phyloP scores from a whole-genome alignment of 2,888 invertebrate genomes.

The Amblyjoppa fuscipennis region DNA sequence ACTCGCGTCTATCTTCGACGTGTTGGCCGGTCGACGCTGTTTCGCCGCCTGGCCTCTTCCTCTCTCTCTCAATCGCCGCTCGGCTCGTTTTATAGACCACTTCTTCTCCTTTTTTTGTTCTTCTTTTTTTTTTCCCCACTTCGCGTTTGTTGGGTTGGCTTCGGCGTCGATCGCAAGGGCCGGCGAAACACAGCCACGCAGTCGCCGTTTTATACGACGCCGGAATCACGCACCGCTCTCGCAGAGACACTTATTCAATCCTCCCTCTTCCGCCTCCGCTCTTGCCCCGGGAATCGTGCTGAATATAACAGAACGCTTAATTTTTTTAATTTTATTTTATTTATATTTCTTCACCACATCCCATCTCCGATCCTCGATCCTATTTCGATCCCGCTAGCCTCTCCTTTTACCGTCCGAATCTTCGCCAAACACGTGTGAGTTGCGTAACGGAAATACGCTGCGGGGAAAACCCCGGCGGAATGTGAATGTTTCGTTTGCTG shows the following conservation, averaged over 20 bases:
- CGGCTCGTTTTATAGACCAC: conserved; percentile 48
- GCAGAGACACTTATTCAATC: conserved; percentile 56
- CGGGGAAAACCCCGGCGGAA: neutral
- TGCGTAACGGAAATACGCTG: neutral
- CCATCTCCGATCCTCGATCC: neutral
- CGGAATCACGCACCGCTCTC: conserved; percentile 19
- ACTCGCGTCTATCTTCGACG: conserved; percentile 54
- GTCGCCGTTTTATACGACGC: conserved; percentile 56
- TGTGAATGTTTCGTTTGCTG: neutral
- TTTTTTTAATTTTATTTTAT: conserved; percentile 8
- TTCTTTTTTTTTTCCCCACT: conserved; percentile 3
- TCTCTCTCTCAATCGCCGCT: neutral
- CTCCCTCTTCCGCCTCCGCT: conserved; percentile 37
- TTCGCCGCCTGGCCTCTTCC: conserved; percentile 45
- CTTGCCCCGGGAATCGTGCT: conserved; percentile 23
- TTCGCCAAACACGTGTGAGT: neutral
- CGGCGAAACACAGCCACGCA: conserved; percentile 25
- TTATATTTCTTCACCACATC: neutral
- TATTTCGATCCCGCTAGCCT: conserved; percentile 1
- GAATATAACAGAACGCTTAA: conserved; percentile 41
- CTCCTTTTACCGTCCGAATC: neutral
- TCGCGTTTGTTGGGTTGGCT: conserved; percentile 19
- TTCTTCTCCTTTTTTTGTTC: conserved; percentile 9
- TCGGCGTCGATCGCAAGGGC: conserved; percentile 34
- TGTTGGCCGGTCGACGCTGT: conserved; percentile 40